A percentile compares a stretch with the other conserved stretches of the same genome.
These are phyloP conservation scores for Hetaerina americana DNA, from an alignment of 1,140 invertebrate species.

Conservation along the genomic window DNA sequence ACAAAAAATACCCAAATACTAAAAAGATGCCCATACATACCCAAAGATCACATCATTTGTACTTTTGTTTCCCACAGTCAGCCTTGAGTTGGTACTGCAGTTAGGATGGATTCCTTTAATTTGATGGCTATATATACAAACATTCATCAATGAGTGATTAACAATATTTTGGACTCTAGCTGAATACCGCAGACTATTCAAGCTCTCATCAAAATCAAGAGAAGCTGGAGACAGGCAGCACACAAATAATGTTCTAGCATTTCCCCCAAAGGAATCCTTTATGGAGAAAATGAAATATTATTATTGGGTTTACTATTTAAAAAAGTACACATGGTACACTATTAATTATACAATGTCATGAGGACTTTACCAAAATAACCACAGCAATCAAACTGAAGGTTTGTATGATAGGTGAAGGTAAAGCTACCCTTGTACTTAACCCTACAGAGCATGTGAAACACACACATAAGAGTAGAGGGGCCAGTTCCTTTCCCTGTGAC, in stretches of 20 bases:
- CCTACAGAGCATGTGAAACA: too few relatives aligned
- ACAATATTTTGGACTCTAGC: conserved; percentile 44
- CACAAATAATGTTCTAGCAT: conserved; percentile 49
- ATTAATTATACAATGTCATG: too few relatives aligned
- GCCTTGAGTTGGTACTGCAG: background rate
- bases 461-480: too few relatives aligned
- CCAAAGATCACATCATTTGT: conserved; percentile 43
- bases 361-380: too few relatives aligned
- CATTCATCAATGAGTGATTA: conserved; percentile 50
- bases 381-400: too few relatives aligned
- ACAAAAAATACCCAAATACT: background rate
- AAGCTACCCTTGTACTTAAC: too few relatives aligned
- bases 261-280: conserved; percentile 46
- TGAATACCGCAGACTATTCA: conserved; percentile 45
- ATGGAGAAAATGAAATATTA: background rate
- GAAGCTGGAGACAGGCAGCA: conserved; percentile 47
- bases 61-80: conserved; percentile 12
- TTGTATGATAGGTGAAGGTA: too few relatives aligned
- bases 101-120: background rate
- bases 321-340: too few relatives aligned
- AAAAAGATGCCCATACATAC: background rate
- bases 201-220: conserved; percentile 42
- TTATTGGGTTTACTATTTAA: too few relatives aligned
- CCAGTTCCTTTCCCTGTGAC: too few relatives aligned
- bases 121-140: background rate